phyloP scores from a whole-genome alignment of 1,140 invertebrate genomes.

The Rhysida immarginata region DNA sequence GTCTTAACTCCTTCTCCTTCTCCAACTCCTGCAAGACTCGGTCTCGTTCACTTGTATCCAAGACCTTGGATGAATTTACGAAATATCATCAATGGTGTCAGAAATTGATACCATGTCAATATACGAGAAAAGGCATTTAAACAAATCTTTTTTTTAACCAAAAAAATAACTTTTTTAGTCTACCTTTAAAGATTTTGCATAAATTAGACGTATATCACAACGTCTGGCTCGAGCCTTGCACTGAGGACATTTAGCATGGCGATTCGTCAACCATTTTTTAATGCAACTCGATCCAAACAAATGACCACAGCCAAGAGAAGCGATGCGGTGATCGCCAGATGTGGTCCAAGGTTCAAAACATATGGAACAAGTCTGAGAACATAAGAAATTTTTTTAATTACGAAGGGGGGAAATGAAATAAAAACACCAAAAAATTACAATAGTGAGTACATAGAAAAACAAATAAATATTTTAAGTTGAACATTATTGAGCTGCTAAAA shows the following conservation, averaged over 20 bases:
- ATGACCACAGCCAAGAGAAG: slow-evolving; percentile 74
- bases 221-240: slow-evolving; percentile 62
- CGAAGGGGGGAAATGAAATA: too few species aligned
- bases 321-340: slow-evolving; percentile 64
- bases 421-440: too few species aligned
- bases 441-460: too few species aligned
- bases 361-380: slow-evolving; percentile 53
- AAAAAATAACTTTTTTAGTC: too few species aligned
- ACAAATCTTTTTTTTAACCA: too few species aligned
- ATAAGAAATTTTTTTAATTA: too few species aligned
- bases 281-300: slow-evolving; percentile 75
- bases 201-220: slow-evolving; percentile 59
- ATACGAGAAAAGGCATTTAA: too few species aligned
- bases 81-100: too few species aligned
- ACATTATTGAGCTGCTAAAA: too few species aligned
- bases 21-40: slow-evolving; percentile 36
- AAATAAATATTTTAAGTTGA: too few species aligned
- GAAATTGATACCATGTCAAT: too few species aligned
- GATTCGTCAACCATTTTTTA: slow-evolving; percentile 50
- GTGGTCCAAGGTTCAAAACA: slow-evolving; percentile 75
- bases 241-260: slow-evolving; percentile 52
- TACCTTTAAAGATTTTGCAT: slow-evolving; percentile 40
- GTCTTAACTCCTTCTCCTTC: slow-evolving; percentile 28
- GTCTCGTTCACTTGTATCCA: slow-evolving; percentile 50
- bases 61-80: too few species aligned